These are phyloP conservation scores for Mormyrus lacerda DNA, from an alignment of 2,113 vertebrate species.

Conservation along the genomic window DNA sequence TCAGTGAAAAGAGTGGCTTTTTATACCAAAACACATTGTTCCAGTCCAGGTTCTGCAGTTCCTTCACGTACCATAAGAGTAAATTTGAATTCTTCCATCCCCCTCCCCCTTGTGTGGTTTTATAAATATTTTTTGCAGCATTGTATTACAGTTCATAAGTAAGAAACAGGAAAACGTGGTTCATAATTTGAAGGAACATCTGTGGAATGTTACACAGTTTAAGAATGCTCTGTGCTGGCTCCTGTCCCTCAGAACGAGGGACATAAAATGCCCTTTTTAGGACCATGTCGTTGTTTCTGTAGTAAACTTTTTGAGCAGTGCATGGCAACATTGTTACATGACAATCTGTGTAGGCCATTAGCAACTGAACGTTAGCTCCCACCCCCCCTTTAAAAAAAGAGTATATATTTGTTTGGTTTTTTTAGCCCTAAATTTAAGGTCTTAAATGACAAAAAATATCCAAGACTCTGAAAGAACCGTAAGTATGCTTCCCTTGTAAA, in stretches of 20 bases:
- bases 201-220: background rate
- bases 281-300: conserved; percentile 30
- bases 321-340: conserved; percentile 5
- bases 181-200: background rate
- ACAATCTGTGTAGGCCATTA: conserved; percentile 23
- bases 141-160: conserved; percentile 31
- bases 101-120: conserved; percentile 28
- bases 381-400: conserved; percentile 1
- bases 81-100: conserved; percentile 16
- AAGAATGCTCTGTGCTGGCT: background rate
- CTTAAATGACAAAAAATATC: conserved; percentile 21
- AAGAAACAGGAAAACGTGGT: background rate
- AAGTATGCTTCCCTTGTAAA: conserved; percentile 35
- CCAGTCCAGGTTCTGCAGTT: conserved; percentile 23
- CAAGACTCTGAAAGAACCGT: conserved; percentile 36
- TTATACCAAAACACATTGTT: conserved; percentile 26
- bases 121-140: conserved; percentile 42
- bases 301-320: conserved; percentile 15
- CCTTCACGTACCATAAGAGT: conserved; percentile 23
- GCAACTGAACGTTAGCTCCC: background rate
- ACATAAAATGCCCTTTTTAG: conserved; percentile 13
- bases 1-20: conserved; percentile 5
- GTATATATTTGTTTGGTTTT: conserved; percentile 23
- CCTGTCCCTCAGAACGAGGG: conserved; percentile 27
- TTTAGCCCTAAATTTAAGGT: conserved; percentile 22